Conservation (phyloP, 2,113 vertebrate genomes). For the Amphiprion ocellaris region DNA sequence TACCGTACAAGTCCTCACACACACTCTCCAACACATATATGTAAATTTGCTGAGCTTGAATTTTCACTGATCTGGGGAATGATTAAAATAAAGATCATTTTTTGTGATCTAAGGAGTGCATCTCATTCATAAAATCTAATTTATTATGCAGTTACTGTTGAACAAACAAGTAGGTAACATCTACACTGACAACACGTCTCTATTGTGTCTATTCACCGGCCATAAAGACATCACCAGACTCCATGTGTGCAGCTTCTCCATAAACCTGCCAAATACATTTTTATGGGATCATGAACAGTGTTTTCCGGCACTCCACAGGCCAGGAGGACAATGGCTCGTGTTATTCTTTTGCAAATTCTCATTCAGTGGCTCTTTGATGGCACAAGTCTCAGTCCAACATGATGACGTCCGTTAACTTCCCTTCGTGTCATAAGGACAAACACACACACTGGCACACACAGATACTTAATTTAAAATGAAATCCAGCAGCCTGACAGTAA, state of each 20-base stretch:
- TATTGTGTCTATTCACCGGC: not conserved
- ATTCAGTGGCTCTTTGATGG: conserved; percentile 64
- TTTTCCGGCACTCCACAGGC: conserved; percentile 56
- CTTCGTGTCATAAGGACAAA: conserved; percentile 53
- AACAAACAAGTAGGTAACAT: not conserved
- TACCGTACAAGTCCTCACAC: not conserved
- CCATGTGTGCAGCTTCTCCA: not conserved
- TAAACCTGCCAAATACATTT: conserved; percentile 52
- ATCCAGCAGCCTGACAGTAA: conserved; percentile 52
- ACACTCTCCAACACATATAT: not conserved
- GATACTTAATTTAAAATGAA: conserved; percentile 30
- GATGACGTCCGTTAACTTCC: conserved; percentile 71
- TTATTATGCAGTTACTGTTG: not conserved
- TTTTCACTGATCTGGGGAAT: not conserved
- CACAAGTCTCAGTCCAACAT: conserved; percentile 55
- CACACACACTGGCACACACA: conserved; percentile 18
- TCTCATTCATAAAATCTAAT: not conserved
- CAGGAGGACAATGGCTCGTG: conserved; percentile 66
- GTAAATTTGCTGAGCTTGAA: not conserved
- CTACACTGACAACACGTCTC: not conserved
- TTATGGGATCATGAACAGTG: conserved; percentile 69
- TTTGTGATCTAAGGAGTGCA: not conserved
- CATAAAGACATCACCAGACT: conserved; percentile 2
- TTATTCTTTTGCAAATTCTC: conserved; percentile 35
- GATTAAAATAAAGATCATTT: not conserved